phyloP scores from a whole-genome alignment of 2,797 vertebrate species.

The Eulemur rubriventer region DNA sequence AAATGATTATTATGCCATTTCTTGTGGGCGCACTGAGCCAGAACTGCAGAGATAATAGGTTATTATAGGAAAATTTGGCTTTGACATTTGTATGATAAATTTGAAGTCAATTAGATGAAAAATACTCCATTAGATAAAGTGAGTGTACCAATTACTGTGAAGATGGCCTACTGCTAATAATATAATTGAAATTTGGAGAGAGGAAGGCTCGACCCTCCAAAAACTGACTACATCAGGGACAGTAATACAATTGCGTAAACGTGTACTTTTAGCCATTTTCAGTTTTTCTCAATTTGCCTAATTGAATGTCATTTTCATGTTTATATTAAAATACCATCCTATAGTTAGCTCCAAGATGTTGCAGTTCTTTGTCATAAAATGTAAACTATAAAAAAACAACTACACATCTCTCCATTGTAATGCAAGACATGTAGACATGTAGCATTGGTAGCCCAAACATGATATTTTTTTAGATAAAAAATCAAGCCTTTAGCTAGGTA shows the following conservation, averaged over 20 bases:
- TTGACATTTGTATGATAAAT: slow-evolving; percentile 88
- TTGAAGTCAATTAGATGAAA: slow-evolving; percentile 89
- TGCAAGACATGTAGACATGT: accelerated
- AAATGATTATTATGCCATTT: slow-evolving; percentile 82
- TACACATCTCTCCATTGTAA: not conserved
- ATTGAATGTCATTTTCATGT: slow-evolving; percentile 24
- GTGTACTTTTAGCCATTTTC: slow-evolving; percentile 62
- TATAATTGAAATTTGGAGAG: slow-evolving; percentile 86
- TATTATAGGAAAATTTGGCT: slow-evolving; percentile 87
- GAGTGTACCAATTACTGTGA: slow-evolving; percentile 85
- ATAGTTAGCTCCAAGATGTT: slow-evolving; percentile 47
- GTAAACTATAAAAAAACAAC: not conserved
- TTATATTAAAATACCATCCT: slow-evolving; percentile 45
- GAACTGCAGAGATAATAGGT: slow-evolving; percentile 87
- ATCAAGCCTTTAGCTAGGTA: not conserved
- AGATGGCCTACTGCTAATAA: slow-evolving; percentile 84
- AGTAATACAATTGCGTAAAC: slow-evolving; percentile 73
- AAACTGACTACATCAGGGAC: slow-evolving; percentile 72
- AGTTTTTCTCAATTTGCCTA: slow-evolving; percentile 27
- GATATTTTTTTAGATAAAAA: slow-evolving; percentile 35
- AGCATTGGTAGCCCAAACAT: not conserved
- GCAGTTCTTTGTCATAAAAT: not conserved
- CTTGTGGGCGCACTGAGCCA: slow-evolving; percentile 83
- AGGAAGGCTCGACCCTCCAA: slow-evolving; percentile 74
- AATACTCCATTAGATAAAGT: slow-evolving; percentile 87